A percentile compares a stretch with the other conserved stretches of the same genome.
phyloP scores from a whole-genome alignment of 2,113 vertebrate species.

The Platysteira castanea region DNA sequence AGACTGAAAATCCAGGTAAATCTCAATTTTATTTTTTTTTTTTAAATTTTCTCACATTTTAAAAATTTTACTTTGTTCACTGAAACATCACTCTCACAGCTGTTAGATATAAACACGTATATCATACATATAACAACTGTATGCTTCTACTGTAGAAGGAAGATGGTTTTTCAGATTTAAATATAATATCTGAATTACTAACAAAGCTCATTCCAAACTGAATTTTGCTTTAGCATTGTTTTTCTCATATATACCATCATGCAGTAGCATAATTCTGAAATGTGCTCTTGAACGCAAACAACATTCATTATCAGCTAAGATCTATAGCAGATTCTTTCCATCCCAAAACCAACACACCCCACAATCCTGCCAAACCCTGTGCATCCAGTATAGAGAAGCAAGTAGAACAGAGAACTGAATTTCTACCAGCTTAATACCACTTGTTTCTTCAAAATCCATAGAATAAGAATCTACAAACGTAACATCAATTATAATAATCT shows the following conservation, averaged over 20 bases:
- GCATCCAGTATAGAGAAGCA: background rate
- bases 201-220: background rate
- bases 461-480: background rate
- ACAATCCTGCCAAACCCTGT: background rate
- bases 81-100: background rate
- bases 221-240: background rate
- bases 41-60: background rate
- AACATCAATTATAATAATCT: background rate
- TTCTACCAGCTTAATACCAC: background rate
- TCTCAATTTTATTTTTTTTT: background rate
- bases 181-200: background rate
- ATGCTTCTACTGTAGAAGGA: background rate
- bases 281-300: background rate
- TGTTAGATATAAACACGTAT: background rate
- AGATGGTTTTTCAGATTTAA: background rate
- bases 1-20: background rate
- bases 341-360: background rate
- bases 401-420: background rate
- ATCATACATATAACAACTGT: background rate
- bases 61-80: background rate
- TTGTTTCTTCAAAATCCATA: background rate
- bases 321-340: background rate
- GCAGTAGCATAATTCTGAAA: background rate
- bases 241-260: background rate
- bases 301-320: background rate